These are phyloP conservation scores for Brotogeris chrysoptera DNA, from an alignment of 2,797 vertebrate genomes.

Conservation along the genomic window DNA sequence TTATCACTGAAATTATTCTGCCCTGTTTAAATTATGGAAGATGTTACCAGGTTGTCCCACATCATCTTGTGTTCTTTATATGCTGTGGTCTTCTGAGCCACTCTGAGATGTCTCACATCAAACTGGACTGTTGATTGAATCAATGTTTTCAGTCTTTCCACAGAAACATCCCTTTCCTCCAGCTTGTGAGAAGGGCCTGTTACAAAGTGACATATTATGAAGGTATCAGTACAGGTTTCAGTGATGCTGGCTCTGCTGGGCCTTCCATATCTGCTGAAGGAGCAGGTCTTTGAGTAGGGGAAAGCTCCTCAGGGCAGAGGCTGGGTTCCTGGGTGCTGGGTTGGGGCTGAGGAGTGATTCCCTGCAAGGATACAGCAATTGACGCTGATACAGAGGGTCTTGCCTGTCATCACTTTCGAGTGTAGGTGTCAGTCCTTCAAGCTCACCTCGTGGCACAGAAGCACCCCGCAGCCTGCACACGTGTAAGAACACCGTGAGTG, in stretches of 20 bases:
- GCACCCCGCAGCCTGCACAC: fast-evolving
- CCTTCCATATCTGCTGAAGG: not conserved
- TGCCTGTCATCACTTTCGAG: fast-evolving
- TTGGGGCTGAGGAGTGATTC: not conserved
- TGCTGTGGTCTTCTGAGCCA: not conserved
- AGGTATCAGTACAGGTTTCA: not conserved
- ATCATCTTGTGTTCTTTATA: not conserved
- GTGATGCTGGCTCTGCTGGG: fast-evolving
- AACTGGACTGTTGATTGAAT: not conserved
- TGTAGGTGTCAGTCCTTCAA: not conserved
- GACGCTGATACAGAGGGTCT: not conserved
- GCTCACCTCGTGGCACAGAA: not conserved
- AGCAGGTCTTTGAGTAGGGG: not conserved
- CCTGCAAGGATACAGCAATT: not conserved
- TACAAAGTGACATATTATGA: fast-evolving
- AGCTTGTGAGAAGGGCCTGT: not conserved
- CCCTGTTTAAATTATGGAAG: conserved; percentile 37
- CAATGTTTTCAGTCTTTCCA: not conserved
- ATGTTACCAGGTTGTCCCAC: not conserved
- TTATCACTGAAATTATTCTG: conserved; percentile 25
- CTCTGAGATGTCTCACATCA: not conserved
- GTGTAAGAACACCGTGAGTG: fast-evolving
- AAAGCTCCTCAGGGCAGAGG: not conserved
- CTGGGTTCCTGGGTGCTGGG: not conserved
- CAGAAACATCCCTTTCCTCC: not conserved